Evolutionary conservation across 2,797 vertebrate species (phyloP).

Genomic region (Poecilia picta): DNA sequence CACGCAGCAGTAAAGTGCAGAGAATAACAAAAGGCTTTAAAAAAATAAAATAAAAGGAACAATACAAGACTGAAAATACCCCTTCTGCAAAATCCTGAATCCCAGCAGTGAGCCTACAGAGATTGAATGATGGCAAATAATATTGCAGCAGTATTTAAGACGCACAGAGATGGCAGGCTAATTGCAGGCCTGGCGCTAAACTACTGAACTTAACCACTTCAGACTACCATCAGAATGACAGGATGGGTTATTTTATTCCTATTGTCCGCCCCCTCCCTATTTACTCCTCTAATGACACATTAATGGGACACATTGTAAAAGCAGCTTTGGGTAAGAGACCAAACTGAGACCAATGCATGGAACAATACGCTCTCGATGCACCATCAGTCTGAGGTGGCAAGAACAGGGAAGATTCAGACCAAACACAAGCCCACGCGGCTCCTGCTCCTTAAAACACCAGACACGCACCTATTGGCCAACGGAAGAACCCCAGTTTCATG

Average conservation of each 20-base stretch:
- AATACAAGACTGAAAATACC: conserved; percentile 41
- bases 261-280: conserved; percentile 23
- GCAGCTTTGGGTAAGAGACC: conserved; percentile 77
- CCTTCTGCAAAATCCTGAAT: conserved; percentile 59
- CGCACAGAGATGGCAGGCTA: conserved; percentile 68
- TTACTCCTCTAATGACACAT: conserved; percentile 35
- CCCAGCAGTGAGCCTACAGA: conserved; percentile 53
- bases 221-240: conserved; percentile 30
- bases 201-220: conserved; percentile 52
- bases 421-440: conserved; percentile 11
- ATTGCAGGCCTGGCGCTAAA: conserved; percentile 52
- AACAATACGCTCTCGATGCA: conserved; percentile 23
- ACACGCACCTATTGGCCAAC: conserved; percentile 41
- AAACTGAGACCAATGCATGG: conserved; percentile 30
- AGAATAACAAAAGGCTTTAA: conserved; percentile 74
- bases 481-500: not conserved
- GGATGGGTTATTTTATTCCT: conserved; percentile 52
- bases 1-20: conserved; percentile 88
- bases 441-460: conserved; percentile 42
- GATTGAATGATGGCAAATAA: conserved; percentile 34
- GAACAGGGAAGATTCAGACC: conserved; percentile 19
- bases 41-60: conserved; percentile 26
- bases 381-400: conserved; percentile 8
- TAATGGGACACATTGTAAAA: conserved; percentile 65
- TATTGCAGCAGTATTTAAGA: conserved; percentile 55